Evolutionary conservation across 2,113 vertebrate species (phyloP).

Genomic region (Mormyrus lacerda): DNA sequence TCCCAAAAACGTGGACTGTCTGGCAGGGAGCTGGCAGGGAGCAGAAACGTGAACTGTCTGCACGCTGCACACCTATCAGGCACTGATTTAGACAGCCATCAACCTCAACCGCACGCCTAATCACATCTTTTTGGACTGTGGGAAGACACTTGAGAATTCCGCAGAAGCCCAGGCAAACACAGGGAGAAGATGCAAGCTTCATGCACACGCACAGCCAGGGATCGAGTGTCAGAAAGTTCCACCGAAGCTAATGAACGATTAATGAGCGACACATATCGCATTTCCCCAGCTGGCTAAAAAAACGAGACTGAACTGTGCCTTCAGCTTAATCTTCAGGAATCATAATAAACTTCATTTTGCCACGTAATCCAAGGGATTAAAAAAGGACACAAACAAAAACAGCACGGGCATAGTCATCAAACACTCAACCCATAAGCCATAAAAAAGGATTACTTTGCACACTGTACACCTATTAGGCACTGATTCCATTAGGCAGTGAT

Average conservation of each 20-base stretch:
- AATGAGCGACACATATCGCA: neutral
- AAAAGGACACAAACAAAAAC: constrained; percentile 5
- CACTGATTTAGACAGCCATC: neutral
- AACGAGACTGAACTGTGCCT: neutral
- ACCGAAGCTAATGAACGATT: neutral
- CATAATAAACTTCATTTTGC: constrained; percentile 1
- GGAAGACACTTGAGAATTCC: neutral
- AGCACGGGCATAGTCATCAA: neutral
- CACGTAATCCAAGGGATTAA: neutral
- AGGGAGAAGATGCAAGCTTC: neutral
- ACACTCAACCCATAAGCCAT: neutral
- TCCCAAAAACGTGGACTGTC: neutral
- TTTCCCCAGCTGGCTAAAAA: neutral
- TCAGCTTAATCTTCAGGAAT: neutral
- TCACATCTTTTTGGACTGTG: neutral
- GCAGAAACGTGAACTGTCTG: neutral
- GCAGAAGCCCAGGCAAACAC: neutral
- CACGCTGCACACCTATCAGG: neutral
- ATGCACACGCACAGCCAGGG: neutral
- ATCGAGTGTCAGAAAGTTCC: neutral
- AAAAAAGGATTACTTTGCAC: constrained; percentile 3
- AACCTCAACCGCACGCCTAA: neutral
- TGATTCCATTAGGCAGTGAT: neutral
- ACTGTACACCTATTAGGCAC: neutral
- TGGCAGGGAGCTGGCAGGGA: neutral